These are phyloP conservation scores for Mylabris sibirica DNA, from an alignment of 2,888 invertebrate species.

Conservation along the genomic window DNA sequence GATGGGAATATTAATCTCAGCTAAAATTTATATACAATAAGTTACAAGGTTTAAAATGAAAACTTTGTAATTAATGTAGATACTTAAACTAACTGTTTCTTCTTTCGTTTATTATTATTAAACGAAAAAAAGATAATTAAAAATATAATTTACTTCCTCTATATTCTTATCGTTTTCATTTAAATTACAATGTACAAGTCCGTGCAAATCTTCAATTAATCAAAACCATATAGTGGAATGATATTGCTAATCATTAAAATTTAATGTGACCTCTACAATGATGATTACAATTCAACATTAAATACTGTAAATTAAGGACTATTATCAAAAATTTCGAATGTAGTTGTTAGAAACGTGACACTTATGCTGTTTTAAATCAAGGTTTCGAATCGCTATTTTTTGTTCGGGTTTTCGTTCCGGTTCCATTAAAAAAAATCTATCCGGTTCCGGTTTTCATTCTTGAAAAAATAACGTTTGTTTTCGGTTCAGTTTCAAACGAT, in stretches of 20 bases:
- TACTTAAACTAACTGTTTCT: background rate
- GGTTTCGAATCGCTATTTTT: too few relatives aligned
- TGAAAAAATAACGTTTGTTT: too few relatives aligned
- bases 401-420: too few relatives aligned
- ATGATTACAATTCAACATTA: background rate
- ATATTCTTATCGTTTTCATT: background rate
- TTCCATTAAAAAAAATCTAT: too few relatives aligned
- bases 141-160: background rate
- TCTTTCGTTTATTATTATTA: background rate
- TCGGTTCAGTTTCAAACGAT: too few relatives aligned
- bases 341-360: too few relatives aligned
- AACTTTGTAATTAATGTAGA: background rate
- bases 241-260: background rate
- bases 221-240: background rate
- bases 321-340: background rate
- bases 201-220: constrained; percentile 3
- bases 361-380: too few relatives aligned
- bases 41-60: background rate
- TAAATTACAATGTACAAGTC: background rate
- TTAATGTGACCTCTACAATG: background rate
- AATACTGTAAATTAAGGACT: too few relatives aligned
- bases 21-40: background rate
- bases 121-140: too few relatives aligned
- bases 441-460: too few relatives aligned
- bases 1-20: background rate